Evolutionary conservation across 2,113 vertebrate genomes (phyloP).

Genomic region (Daboia siamensis): DNA sequence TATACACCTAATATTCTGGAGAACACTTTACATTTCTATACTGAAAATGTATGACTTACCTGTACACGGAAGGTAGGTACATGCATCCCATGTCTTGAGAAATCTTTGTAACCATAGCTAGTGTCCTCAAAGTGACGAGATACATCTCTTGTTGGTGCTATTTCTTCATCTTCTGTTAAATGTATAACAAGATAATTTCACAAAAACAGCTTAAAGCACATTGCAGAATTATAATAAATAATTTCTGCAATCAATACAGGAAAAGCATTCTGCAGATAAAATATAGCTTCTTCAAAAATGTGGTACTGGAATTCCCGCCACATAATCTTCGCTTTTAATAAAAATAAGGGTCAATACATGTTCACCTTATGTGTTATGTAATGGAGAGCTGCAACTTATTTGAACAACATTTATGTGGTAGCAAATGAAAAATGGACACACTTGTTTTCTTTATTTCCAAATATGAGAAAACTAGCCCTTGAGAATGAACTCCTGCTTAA

Average conservation of each 20-base stretch:
- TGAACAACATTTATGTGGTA: not conserved
- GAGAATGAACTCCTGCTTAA: not conserved
- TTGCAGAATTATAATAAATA: not conserved
- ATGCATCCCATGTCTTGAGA: slow-evolving; percentile 91
- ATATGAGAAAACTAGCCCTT: not conserved
- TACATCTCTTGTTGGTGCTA: slow-evolving; percentile 82
- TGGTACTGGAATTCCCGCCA: not conserved
- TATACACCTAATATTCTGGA: accelerated
- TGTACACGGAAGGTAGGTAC: slow-evolving; percentile 95
- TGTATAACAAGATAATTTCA: slow-evolving; percentile 27
- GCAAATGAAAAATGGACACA: not conserved
- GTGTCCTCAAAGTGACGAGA: slow-evolving; percentile 96
- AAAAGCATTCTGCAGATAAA: not conserved
- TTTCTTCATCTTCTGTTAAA: slow-evolving; percentile 84
- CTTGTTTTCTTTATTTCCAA: not conserved
- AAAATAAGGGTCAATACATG: not conserved
- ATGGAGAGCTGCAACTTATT: not conserved
- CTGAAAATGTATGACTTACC: slow-evolving; percentile 68
- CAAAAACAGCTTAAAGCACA: not conserved
- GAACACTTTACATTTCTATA: accelerated
- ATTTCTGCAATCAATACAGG: not conserved
- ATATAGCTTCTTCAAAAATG: not conserved
- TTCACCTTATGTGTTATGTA: not conserved
- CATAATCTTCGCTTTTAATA: not conserved
- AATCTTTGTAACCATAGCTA: slow-evolving; percentile 97